A percentile compares a stretch with the other conserved stretches of the same genome.
phyloP scores from a whole-genome alignment of 2,113 vertebrate genomes.

The Serinus canaria region DNA sequence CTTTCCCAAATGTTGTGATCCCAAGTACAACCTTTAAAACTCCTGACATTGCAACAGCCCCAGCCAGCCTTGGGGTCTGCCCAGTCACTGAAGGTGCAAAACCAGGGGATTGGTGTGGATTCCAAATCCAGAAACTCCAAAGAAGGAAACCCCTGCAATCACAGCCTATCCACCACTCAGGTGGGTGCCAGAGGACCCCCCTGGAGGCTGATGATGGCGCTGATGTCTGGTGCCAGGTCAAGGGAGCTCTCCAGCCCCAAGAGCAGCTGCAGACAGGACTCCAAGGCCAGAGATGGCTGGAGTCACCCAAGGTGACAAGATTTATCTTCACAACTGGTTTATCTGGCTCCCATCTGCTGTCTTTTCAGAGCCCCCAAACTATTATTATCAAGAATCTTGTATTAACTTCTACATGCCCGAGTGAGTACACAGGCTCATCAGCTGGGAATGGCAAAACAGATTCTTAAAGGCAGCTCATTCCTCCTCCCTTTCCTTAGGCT shows the following conservation, averaged over 20 bases:
- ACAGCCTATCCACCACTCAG: background rate
- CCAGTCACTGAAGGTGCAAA: background rate
- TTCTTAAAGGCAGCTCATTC: background rate
- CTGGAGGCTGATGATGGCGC: fast-evolving
- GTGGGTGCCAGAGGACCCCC: background rate
- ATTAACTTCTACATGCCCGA: background rate
- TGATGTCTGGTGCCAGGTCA: background rate
- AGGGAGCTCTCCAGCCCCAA: background rate
- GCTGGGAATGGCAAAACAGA: constrained; percentile 7
- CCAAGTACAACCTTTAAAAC: background rate
- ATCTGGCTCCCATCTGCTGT: background rate
- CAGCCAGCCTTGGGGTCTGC: background rate
- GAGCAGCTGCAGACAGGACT: background rate
- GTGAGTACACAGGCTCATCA: background rate
- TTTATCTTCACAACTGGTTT: background rate
- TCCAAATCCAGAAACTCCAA: background rate
- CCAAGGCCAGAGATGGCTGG: background rate
- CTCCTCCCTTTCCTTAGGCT: constrained; percentile 21
- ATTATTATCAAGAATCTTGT: background rate
- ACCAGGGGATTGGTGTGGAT: fast-evolving
- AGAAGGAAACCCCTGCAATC: background rate
- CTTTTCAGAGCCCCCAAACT: background rate
- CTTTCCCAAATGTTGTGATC: background rate
- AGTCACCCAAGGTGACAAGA: background rate
- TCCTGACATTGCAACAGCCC: background rate